A percentile compares a stretch with the other conserved stretches of the same genome.
These are phyloP conservation scores for Heteractis magnifica DNA, from an alignment of 92 coral and sea anemone genomes.

Conservation along the genomic window DNA sequence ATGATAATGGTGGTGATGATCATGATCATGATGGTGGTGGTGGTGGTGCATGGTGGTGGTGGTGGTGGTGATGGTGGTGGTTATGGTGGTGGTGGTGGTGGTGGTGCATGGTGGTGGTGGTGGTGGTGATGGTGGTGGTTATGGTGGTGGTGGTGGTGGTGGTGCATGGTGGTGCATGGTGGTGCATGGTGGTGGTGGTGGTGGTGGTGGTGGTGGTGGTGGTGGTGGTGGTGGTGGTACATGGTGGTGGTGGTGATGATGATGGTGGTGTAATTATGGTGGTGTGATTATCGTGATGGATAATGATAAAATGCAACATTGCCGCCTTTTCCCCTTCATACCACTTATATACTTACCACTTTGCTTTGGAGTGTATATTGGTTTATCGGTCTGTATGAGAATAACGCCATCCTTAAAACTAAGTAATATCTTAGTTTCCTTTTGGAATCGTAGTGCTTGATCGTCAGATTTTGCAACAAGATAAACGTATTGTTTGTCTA, in stretches of 20 bases:
- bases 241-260: too few species aligned
- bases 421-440: slow-evolving; percentile 75
- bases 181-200: too few species aligned
- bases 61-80: neutral
- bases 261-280: too few species aligned
- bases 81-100: neutral
- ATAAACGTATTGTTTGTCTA: slow-evolving; percentile 85
- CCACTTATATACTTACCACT: slow-evolving; percentile 54
- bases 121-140: too few species aligned
- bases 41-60: neutral
- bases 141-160: neutral
- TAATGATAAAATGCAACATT: neutral
- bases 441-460: slow-evolving; percentile 58
- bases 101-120: too few species aligned
- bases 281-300: neutral
- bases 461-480: slow-evolving; percentile 82
- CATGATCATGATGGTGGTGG: too few species aligned
- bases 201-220: too few species aligned
- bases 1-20: too few species aligned
- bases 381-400: slow-evolving; percentile 95
- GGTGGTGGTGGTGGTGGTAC: too few species aligned
- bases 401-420: slow-evolving; percentile 86
- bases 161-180: too few species aligned
- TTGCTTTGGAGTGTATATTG: slow-evolving; percentile 93
- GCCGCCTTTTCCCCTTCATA: too few species aligned